phyloP scores from a whole-genome alignment of 2,113 vertebrate species.

The cat (Felis catus) region F.catus_Fca126_mat1.0 CM031412.1:110215001-110215500 shows the following conservation, averaged over 20 bases:
- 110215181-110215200: background rate
- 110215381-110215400: background rate
- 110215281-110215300: background rate
- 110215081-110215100: too few species aligned
- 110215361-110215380: background rate
- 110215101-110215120: too few species aligned
- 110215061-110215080: too few species aligned
- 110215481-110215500: background rate
- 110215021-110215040: background rate
- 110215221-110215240: background rate
- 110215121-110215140: background rate
- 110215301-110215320: background rate
- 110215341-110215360: background rate
- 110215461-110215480: background rate
- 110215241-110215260: background rate
- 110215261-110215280: background rate
- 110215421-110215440: background rate
- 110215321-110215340: background rate
- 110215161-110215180: background rate
- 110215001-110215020: too few species aligned
- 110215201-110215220: background rate
- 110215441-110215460: background rate
- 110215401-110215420: background rate
- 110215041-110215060: background rate
- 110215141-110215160: background rate